Conservation (phyloP, 2,113 vertebrate genomes). For the Harpagus bidentatus region DNA sequence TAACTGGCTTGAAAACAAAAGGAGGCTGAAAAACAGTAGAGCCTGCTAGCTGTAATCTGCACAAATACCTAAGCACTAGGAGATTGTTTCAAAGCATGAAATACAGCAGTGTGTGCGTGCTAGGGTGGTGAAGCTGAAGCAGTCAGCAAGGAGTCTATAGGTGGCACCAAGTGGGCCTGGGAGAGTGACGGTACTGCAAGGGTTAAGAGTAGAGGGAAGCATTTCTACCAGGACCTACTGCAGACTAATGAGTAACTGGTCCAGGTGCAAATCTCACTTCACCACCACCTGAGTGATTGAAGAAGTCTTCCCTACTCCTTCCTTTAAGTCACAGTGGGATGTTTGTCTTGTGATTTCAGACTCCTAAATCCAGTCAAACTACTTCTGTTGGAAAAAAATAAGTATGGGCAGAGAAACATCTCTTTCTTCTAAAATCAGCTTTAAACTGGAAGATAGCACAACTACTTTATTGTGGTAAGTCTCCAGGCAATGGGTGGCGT, state of each 20-base stretch:
- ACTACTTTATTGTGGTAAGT: not conserved
- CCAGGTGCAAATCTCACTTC: not conserved
- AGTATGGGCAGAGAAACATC: not conserved
- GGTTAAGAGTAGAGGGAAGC: not conserved
- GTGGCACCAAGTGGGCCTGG: not conserved
- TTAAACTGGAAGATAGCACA: not conserved
- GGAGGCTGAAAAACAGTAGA: not conserved
- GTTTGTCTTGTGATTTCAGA: not conserved
- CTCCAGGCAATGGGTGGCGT: fast-evolving
- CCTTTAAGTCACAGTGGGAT: not conserved
- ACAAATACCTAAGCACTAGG: not conserved
- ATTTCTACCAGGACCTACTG: not conserved
- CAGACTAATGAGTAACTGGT: not conserved
- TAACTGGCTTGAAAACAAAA: not conserved
- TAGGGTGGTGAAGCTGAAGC: not conserved
- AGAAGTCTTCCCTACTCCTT: not conserved
- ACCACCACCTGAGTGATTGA: not conserved
- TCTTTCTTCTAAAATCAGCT: not conserved
- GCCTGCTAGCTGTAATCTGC: not conserved
- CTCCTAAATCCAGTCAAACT: not conserved
- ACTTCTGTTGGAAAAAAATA: not conserved
- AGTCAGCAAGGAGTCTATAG: not conserved
- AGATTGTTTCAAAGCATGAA: not conserved
- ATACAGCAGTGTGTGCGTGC: fast-evolving
- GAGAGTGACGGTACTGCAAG: not conserved